These are phyloP conservation scores for Sebastes oblongus DNA, from an alignment of 2,797 vertebrate species.

Conservation along the genomic window DNA sequence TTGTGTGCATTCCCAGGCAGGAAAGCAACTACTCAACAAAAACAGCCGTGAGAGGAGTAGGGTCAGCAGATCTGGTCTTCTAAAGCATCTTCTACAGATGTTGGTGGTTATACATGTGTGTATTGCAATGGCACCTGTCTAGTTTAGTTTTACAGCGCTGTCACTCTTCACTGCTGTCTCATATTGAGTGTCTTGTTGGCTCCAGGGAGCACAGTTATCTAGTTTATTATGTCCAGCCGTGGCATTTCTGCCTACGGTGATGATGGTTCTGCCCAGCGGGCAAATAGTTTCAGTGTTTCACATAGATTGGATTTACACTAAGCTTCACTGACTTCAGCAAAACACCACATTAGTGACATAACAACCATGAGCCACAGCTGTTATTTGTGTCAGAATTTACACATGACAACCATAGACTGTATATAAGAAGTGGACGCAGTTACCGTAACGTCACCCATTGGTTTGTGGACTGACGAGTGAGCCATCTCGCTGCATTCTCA, in stretches of 20 bases:
- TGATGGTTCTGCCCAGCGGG: neutral
- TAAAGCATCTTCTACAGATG: too few relatives aligned
- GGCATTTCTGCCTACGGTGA: neutral
- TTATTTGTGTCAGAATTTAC: neutral
- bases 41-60: neutral
- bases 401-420: too few relatives aligned
- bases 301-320: neutral
- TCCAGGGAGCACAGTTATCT: neutral
- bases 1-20: neutral
- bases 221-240: neutral
- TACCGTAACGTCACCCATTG: too few relatives aligned
- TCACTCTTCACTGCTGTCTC: neutral
- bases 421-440: too few relatives aligned
- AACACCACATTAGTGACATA: neutral
- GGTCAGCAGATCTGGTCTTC: neutral
- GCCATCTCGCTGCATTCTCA: too few relatives aligned
- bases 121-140: neutral
- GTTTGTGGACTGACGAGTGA: too few relatives aligned
- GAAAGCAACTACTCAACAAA: neutral
- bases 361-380: neutral
- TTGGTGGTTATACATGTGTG: neutral
- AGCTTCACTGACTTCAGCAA: neutral
- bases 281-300: neutral
- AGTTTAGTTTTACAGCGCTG: neutral
- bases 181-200: neutral